Evolutionary conservation across 2,888 invertebrate genomes (phyloP).

Genomic region (Thysanoteuthis rhombus): DNA sequence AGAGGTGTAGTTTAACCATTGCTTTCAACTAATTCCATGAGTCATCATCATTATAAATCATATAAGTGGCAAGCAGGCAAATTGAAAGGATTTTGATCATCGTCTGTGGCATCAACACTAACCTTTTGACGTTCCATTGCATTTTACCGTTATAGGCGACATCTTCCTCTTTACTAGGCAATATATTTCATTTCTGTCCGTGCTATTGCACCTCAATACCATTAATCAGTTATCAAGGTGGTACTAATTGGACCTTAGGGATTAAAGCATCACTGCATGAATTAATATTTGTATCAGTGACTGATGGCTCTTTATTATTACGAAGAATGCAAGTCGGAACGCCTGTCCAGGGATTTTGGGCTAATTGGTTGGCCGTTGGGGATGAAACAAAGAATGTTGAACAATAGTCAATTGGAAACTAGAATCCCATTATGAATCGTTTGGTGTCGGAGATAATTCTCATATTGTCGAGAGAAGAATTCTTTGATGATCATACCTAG

Average conservation of each 20-base stretch:
- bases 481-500: not conserved
- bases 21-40: not conserved
- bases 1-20: not conserved
- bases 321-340: not conserved
- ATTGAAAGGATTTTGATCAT: not conserved
- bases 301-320: not conserved
- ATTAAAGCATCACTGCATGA: not conserved
- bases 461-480: not conserved
- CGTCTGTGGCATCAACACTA: not conserved
- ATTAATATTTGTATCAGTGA: not conserved
- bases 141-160: not conserved
- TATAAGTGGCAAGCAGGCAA: not conserved
- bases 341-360: not conserved
- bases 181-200: not conserved
- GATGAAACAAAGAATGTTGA: not conserved
- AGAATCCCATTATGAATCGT: not conserved
- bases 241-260: not conserved
- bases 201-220: not conserved
- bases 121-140: not conserved
- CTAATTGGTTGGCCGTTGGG: not conserved
- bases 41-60: not conserved
- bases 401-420: not conserved
- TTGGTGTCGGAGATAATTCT: not conserved
- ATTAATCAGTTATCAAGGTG: not conserved
- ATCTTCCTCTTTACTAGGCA: not conserved